Percentiles rank a stretch among this genome's conserved stretches.
These are phyloP conservation scores for Phrynocephalus vlangalii DNA, from an alignment of 2,797 vertebrate genomes.

Conservation along the genomic window DNA sequence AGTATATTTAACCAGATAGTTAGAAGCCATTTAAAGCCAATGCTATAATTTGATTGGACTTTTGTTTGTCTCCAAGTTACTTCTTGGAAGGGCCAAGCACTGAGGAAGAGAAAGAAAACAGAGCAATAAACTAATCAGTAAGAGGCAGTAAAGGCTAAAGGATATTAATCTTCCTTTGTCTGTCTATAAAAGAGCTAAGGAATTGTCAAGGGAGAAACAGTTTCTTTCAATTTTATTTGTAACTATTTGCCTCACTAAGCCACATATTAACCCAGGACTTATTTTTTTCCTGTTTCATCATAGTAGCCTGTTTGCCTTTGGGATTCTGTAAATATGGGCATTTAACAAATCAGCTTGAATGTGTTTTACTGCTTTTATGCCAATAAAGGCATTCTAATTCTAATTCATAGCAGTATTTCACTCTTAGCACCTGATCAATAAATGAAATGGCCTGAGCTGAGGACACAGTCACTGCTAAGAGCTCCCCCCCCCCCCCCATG, in stretches of 20 bases:
- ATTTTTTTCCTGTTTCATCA: neutral
- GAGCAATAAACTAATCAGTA: neutral
- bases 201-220: neutral
- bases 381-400: no score
- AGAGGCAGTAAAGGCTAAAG: slow-evolving; percentile 15
- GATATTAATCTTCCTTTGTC: neutral
- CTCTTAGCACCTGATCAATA: no score
- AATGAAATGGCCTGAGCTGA: no score
- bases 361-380: no score
- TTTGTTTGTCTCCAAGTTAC: neutral
- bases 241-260: neutral
- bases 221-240: rapidly evolving
- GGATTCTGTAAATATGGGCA: no score
- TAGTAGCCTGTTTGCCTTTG: neutral
- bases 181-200: slow-evolving; percentile 11
- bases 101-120: slow-evolving; percentile 3
- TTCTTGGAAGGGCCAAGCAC: neutral
- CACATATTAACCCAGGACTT: neutral
- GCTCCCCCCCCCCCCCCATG: no score
- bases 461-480: no score
- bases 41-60: neutral
- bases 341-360: no score
- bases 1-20: neutral
- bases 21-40: slow-evolving; percentile 1
- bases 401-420: no score